Percentiles rank a stretch among this genome's conserved stretches.
Evolutionary conservation across 2,797 vertebrate genomes (phyloP).

Genomic region (Nasua narica): DNA sequence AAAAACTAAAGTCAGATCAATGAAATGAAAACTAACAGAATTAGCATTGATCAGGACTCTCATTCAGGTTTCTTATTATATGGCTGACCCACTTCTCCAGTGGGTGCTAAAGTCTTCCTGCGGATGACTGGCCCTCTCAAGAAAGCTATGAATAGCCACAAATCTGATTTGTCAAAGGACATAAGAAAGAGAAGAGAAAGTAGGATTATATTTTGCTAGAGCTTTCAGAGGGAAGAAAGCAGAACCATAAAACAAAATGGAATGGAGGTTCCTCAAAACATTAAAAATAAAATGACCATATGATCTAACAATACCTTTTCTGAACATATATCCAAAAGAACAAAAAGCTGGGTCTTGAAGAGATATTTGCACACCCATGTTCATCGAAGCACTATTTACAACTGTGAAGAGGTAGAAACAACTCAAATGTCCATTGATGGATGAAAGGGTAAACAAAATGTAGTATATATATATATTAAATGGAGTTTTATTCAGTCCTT

Average conservation of each 20-base stretch:
- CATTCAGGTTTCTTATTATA: slow-evolving; percentile 77
- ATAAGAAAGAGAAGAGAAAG: slow-evolving; percentile 77
- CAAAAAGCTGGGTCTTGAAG: background rate
- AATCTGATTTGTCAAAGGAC: slow-evolving; percentile 80
- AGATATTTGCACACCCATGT: background rate
- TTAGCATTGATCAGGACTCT: slow-evolving; percentile 81
- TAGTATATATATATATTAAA: background rate
- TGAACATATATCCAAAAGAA: slow-evolving; percentile 12
- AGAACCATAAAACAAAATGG: slow-evolving; percentile 64
- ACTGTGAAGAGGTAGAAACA: background rate
- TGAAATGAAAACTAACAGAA: slow-evolving; percentile 82
- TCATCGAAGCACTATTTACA: background rate
- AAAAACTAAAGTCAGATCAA: slow-evolving; percentile 79
- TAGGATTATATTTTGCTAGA: slow-evolving; percentile 69
- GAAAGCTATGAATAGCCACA: slow-evolving; percentile 81
- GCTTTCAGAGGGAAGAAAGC: slow-evolving; percentile 77
- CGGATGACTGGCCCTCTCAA: slow-evolving; percentile 78
- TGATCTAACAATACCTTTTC: background rate
- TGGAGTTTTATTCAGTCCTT: background rate
- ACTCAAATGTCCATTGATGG: background rate
- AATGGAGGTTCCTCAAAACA: slow-evolving; percentile 45
- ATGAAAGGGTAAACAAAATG: background rate
- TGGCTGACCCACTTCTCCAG: slow-evolving; percentile 61
- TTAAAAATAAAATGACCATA: slow-evolving; percentile 37
- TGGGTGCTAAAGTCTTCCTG: slow-evolving; percentile 73